Conservation (phyloP, 2,113 vertebrate species). For the Nycticorax nycticorax region DNA sequence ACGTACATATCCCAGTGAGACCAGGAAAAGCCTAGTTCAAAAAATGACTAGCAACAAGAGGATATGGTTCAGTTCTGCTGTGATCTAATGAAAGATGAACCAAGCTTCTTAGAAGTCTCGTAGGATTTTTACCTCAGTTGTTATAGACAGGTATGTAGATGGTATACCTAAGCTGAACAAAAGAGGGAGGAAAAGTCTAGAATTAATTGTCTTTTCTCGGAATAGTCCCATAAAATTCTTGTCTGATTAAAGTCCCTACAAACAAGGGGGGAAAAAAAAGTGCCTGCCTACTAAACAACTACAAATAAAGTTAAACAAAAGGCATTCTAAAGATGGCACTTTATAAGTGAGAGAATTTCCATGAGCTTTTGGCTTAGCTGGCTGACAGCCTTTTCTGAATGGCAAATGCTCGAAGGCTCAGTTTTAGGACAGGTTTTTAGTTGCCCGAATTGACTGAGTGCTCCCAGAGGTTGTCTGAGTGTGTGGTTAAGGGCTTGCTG, state of each 20-base stretch:
- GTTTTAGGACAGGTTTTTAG: conserved; percentile 56
- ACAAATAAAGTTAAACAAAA: conserved; percentile 1
- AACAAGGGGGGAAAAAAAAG: background rate
- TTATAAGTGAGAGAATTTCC: background rate
- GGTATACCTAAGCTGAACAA: conserved; percentile 1
- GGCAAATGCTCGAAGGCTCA: conserved; percentile 29
- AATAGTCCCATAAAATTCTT: conserved; percentile 1
- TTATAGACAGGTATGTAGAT: conserved; percentile 1
- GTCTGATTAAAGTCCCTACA: background rate
- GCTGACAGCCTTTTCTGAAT: conserved; percentile 10
- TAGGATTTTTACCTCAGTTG: conserved; percentile 35
- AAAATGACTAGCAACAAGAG: conserved; percentile 15
- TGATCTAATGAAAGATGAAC: conserved; percentile 38
- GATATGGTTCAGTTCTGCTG: conserved; percentile 53
- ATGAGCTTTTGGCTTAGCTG: background rate
- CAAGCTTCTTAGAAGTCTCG: conserved; percentile 32
- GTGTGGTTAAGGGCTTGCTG: conserved; percentile 46
- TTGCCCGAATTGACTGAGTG: conserved; percentile 50
- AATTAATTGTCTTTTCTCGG: background rate
- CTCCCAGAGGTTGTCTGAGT: conserved; percentile 44
- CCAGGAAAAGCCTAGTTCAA: conserved; percentile 42
- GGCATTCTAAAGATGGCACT: background rate
- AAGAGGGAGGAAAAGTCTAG: background rate
- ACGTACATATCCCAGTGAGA: conserved; percentile 37
- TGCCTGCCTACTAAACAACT: background rate